Conservation (phyloP, 2,113 vertebrate species). For the Ailuropoda melanoleuca region DNA sequence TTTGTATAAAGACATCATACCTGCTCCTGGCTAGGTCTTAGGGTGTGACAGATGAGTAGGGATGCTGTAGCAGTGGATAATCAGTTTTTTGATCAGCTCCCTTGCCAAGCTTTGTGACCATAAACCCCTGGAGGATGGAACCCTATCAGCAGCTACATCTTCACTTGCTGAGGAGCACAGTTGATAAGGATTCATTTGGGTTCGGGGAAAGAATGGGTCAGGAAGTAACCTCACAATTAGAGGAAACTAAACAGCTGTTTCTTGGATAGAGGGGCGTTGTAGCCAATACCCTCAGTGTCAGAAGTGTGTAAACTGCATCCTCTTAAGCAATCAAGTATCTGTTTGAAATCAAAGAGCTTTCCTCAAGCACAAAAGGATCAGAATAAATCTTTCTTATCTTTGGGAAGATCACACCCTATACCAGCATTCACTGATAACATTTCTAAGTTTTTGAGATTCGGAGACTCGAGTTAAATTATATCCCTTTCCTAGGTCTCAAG, state of each 20-base stretch:
- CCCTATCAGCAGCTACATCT: slow-evolving; percentile 48
- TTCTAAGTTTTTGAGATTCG: slow-evolving; percentile 25
- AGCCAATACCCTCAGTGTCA: slow-evolving; percentile 19
- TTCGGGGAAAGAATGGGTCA: slow-evolving; percentile 27
- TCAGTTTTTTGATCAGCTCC: slow-evolving; percentile 36
- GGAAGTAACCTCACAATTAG: slow-evolving; percentile 48
- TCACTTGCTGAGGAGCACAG: background rate
- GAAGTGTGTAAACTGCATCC: slow-evolving; percentile 10
- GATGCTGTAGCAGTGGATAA: background rate
- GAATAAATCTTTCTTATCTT: slow-evolving; percentile 64
- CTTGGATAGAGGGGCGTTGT: background rate
- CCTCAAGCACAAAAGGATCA: background rate
- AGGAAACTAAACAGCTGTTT: slow-evolving; percentile 64
- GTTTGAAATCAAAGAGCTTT: background rate
- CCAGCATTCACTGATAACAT: background rate
- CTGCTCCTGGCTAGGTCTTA: background rate
- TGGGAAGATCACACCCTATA: slow-evolving; percentile 6
- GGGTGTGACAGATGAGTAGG: background rate
- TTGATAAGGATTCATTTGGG: slow-evolving; percentile 14
- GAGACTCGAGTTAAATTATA: slow-evolving; percentile 32
- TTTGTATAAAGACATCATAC: background rate
- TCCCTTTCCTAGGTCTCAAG: background rate
- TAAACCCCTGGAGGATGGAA: slow-evolving; percentile 22
- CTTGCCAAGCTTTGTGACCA: background rate
- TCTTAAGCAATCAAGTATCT: slow-evolving; percentile 30